These are phyloP conservation scores for Eucidaris tribuloides DNA, from an alignment of 35 echinoderm and acorn worm genomes.

Conservation along the genomic window DNA sequence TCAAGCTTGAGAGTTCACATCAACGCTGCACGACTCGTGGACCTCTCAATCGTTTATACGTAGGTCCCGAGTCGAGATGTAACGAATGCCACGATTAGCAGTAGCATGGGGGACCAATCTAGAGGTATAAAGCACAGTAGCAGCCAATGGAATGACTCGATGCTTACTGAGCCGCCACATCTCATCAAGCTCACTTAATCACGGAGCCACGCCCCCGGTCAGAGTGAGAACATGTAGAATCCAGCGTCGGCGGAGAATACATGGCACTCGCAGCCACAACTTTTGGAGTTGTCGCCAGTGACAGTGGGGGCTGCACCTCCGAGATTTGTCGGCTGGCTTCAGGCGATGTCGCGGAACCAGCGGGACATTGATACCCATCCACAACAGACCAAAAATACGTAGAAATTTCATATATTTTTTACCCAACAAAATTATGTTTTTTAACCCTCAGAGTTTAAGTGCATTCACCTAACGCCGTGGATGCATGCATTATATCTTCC, in stretches of 20 bases:
- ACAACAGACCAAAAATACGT: neutral
- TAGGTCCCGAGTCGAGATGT: neutral
- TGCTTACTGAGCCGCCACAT: neutral
- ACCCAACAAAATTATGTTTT: too few relatives aligned
- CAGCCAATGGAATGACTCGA: conserved; percentile 26
- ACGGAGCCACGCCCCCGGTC: conserved; percentile 1
- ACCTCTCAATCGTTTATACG: conserved; percentile 3
- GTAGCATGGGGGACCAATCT: neutral
- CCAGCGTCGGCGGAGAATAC: conserved; percentile 1
- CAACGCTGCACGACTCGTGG: conserved; percentile 7
- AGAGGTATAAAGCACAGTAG: neutral
- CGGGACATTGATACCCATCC: conserved; percentile 1
- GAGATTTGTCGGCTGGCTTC: neutral
- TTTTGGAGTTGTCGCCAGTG: neutral
- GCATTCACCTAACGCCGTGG: too few relatives aligned
- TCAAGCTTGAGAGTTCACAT: neutral
- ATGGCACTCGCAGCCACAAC: neutral
- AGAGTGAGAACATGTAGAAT: neutral
- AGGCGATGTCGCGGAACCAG: conserved; percentile 7
- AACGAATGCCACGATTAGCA: conserved; percentile 17
- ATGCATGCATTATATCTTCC: too few relatives aligned
- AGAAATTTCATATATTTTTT: neutral
- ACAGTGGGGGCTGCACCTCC: neutral
- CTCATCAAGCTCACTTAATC: neutral
- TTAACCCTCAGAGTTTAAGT: too few relatives aligned